phyloP scores from a whole-genome alignment of 2,797 vertebrate species.

The Cyprinodon diabolis region DNA sequence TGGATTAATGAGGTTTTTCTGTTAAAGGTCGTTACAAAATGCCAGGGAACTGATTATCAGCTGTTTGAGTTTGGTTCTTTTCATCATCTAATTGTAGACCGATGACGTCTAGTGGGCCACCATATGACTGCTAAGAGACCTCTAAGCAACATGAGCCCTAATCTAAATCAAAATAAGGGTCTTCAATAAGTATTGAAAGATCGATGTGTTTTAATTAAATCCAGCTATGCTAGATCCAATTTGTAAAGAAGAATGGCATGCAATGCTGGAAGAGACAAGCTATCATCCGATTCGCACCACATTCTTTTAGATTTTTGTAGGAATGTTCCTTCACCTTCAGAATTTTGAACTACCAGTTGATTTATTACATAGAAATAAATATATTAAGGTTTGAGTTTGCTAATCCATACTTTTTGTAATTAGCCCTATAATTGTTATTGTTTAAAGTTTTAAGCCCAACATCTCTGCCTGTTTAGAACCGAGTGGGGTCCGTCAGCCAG shows the following conservation, averaged over 20 bases:
- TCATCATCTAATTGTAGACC: too few relatives aligned
- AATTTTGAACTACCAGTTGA: not conserved
- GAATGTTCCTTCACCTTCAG: not conserved
- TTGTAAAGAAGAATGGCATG: not conserved
- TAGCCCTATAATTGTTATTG: not conserved
- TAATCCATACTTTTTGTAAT: not conserved
- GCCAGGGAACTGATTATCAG: too few relatives aligned
- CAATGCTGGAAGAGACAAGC: not conserved
- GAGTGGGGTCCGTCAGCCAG: constrained; percentile 90
- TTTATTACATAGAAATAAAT: not conserved
- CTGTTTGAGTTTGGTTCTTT: too few relatives aligned
- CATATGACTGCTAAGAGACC: too few relatives aligned
- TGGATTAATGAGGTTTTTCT: too few relatives aligned
- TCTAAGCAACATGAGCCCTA: too few relatives aligned
- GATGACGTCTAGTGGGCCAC: too few relatives aligned
- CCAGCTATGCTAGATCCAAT: not conserved
- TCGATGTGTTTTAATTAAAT: not conserved
- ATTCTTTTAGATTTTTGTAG: not conserved
- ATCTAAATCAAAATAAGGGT: not conserved
- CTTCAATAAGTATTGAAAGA: not conserved
- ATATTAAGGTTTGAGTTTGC: too few relatives aligned
- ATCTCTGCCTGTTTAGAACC: constrained; percentile 81
- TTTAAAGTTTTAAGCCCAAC: not conserved
- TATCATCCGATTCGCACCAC: not conserved
- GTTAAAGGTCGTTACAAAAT: too few relatives aligned